Percentiles rank a stretch among this genome's conserved stretches.
phyloP scores from a whole-genome alignment of 1,140 invertebrate genomes.

The Ylistrum balloti region DNA sequence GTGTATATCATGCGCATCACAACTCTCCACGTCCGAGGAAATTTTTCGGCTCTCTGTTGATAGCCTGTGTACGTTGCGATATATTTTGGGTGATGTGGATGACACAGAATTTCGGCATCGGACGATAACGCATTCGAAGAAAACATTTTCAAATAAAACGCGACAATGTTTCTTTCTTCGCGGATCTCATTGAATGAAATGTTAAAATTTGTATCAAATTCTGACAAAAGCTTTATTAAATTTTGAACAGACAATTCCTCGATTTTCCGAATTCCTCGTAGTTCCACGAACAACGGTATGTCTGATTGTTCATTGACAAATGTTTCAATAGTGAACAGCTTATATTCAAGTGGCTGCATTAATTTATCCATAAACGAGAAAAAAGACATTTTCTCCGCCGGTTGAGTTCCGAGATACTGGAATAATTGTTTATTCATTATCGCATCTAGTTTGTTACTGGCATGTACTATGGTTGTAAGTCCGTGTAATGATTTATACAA shows the following conservation, averaged over 20 bases:
- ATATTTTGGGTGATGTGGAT: neutral
- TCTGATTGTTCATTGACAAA: neutral
- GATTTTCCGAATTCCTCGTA: neutral
- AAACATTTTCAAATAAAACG: conserved; percentile 29
- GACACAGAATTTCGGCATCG: neutral
- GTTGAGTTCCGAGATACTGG: neutral
- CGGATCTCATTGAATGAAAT: neutral
- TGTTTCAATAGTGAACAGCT: neutral
- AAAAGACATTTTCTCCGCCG: neutral
- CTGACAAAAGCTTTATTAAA: neutral
- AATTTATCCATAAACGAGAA: conserved; percentile 18
- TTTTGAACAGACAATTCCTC: neutral
- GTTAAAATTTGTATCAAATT: neutral
- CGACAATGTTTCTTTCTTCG: neutral
- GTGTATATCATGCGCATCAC: neutral
- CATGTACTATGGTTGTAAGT: neutral
- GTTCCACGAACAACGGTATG: neutral
- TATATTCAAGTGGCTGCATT: neutral
- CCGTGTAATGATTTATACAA: neutral
- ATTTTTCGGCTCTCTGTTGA: neutral
- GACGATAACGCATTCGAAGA: neutral
- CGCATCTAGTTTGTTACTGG: neutral
- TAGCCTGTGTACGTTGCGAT: neutral
- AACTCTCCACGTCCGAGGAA: neutral
- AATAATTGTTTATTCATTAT: neutral